These are phyloP conservation scores for Indicator maculatus DNA, from an alignment of 2,113 vertebrate genomes.

Conservation along the genomic window DNA sequence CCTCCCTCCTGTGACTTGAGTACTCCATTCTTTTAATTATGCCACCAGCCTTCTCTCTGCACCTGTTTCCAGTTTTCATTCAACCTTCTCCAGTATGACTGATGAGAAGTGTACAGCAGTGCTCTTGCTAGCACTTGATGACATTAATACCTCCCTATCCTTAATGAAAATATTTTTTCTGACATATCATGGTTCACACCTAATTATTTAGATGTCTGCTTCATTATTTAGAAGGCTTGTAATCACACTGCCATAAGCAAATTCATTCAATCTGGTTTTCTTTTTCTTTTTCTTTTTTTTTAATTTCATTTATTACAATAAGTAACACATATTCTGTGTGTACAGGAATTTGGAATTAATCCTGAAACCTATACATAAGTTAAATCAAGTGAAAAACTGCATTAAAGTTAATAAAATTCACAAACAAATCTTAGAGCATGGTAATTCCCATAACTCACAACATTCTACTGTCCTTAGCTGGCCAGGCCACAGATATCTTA, in stretches of 20 bases:
- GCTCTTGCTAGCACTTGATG: not conserved
- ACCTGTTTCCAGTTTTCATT: not conserved
- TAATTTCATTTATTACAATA: not conserved
- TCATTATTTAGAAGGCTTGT: not conserved
- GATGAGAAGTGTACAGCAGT: not conserved
- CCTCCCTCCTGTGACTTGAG: not conserved
- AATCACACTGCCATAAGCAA: not conserved
- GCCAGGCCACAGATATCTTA: not conserved
- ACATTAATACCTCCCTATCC: not conserved
- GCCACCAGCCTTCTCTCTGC: not conserved
- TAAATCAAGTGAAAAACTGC: not conserved
- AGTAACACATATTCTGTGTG: not conserved
- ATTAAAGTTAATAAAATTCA: not conserved
- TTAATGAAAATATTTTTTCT: not conserved
- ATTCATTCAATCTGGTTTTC: not conserved
- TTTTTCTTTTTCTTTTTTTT: not conserved
- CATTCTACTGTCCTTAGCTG: not conserved
- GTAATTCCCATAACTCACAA: not conserved
- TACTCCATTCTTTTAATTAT: not conserved
- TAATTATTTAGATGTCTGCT: not conserved
- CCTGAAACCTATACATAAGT: not conserved
- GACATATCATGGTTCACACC: not conserved
- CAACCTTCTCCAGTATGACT: not conserved
- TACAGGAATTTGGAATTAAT: not conserved
- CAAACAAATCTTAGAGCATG: not conserved